Evolutionary conservation across 2,888 invertebrate genomes (phyloP), one percentile per base, ranked within the genome.

Genomic region (Formica aserva): DNA sequence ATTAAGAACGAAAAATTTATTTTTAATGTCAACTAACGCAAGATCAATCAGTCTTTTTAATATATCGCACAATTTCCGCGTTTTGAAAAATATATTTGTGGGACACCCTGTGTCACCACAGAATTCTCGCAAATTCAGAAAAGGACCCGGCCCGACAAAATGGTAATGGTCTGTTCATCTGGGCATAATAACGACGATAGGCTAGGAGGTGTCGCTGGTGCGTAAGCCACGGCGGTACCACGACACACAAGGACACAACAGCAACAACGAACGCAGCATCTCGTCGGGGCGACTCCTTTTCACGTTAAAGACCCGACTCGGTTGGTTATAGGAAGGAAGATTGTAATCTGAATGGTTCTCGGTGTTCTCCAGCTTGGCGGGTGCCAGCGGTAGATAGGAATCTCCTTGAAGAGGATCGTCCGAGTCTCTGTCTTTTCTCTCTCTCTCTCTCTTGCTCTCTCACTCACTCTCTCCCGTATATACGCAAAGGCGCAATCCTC

Each of bases 301-400:
- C 63, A 62, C 77, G 41, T 57, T 83, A 75, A 84, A 85, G 83
- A 66, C 85, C 52, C 87, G 83, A 60, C 62, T 48, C 67, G 80
- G 77, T 86, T 86, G 87, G 72, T 57, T 57, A 57, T 88, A 87
- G 85, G 82, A 75, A 82, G 82, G 82, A 89, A 88, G 93, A 93
- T 93, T 85, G 92, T 92, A 93, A 93, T 93, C 93, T 91, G 90
- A 87, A 89, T 89, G 92, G 91, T 83, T 88, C 88, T 91, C 87
- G 89, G 86, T 89, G 91, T 91, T 91, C 85, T 85, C 86, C 85
- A 52, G 86, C 87, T 90, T 90, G 91, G 89, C 91, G 93, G 92
- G 91, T 92, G 92, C 90, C 89, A 89, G 91, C 87, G 87, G 87
- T 78, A 87, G 92, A 92, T 92, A 92, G 89, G 89, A 91, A 92